Base-by-base conservation (phyloP, 2,113 vertebrate genomes). In the Microtus montanus region DNA sequence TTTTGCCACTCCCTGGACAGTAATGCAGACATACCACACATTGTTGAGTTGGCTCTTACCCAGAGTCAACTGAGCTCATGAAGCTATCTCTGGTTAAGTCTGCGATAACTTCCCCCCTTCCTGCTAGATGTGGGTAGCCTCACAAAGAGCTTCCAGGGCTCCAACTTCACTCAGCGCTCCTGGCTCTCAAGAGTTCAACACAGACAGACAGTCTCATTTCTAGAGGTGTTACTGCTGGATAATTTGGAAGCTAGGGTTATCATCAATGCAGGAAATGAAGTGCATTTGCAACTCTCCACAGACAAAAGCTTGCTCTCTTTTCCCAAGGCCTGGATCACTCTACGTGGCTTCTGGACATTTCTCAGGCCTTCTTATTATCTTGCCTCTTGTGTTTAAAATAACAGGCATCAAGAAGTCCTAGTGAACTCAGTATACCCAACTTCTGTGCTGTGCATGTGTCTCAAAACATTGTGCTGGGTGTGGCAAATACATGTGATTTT, bases 171-270 rank as follows among this genome's bases (percentile, higher is more conserved):
- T 63, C 3, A 10, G 26, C 10, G 52, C n/a, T 70, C 66, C 80
- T 82, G 71, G 15, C 33, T 89, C 77, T 93, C 28, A 38, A 71
- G 71, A 88, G 52, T 74, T 95, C 68, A 52, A 58, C 63, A 91
- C 14, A n/a, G 24, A 89, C 5, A 49, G 28, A 90, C 54, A 85
- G 44, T 74, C 74, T 93, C 70, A 71, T 89, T 93, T 97, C 90
- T 66, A 75, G 87, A 97, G 54, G 54, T 44, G 63, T 87, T 91
- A 52, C 13, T 35, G 94, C 52, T 91, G 73, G 49, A 61, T 79
- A 91, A 75, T 86, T 83, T 94, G 68, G 90, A 74, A 86, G 26
- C 71, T 91, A 86, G 68, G 30, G 11, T 15, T 92, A 47, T 38
- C 28, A 54, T 41, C 66, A 87, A 68, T 58, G 91, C 89, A 89